phyloP scores from a whole-genome alignment of 2,797 vertebrate genomes.

The Enteromius unitaeniatus region DNA sequence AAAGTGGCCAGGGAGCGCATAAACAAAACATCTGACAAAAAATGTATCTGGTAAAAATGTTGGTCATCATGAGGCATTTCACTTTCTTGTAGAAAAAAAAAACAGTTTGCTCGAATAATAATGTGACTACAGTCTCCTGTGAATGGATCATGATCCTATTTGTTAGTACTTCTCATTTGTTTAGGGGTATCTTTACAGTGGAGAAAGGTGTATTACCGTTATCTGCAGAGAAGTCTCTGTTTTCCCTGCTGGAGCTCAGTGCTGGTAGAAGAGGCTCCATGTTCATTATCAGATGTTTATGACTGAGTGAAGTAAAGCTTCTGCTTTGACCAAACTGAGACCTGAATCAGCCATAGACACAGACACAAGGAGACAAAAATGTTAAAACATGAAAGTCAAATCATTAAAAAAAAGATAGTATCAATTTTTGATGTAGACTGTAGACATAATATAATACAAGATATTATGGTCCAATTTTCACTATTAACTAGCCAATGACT shows the following conservation, averaged over 20 bases:
- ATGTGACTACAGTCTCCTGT: background rate
- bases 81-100: background rate
- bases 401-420: background rate
- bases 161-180: background rate
- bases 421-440: no score
- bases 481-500: background rate
- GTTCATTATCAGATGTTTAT: slow-evolving; percentile 98
- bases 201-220: slow-evolving; percentile 75
- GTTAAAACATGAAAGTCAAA: background rate
- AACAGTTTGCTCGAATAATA: no score
- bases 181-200: background rate
- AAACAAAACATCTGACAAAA: background rate
- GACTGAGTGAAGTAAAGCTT: slow-evolving; percentile 91
- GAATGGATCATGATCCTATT: background rate
- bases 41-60: background rate
- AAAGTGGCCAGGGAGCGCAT: background rate
- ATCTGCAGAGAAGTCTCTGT: slow-evolving; percentile 81
- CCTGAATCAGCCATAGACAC: slow-evolving; percentile 71
- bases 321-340: slow-evolving; percentile 89
- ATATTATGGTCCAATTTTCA: background rate
- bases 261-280: slow-evolving; percentile 94
- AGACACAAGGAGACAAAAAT: background rate
- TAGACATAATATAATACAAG: background rate
- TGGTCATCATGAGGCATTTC: no score
- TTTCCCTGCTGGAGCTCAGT: slow-evolving; percentile 86